Evolutionary conservation across 1,140 invertebrate species (phyloP).

Genomic region (Aphaenogaster floridana): DNA sequence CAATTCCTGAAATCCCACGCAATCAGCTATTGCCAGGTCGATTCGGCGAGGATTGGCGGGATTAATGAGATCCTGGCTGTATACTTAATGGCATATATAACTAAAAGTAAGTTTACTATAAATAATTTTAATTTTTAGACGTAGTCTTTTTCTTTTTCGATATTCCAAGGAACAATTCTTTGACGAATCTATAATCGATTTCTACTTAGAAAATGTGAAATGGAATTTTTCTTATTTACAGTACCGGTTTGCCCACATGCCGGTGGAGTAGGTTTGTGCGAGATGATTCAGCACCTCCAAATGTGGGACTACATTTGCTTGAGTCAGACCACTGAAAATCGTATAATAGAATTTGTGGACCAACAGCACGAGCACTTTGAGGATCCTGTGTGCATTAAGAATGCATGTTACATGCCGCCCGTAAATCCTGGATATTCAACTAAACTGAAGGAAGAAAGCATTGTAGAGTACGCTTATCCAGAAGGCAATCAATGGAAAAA

Average conservation of each 20-base stretch:
- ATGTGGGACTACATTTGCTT: constrained; percentile 95
- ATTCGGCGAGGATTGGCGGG: constrained; percentile 95
- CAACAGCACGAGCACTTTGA: constrained; percentile 96
- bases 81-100: constrained; percentile 95
- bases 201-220: constrained; percentile 4
- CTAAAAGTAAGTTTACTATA: constrained; percentile 87
- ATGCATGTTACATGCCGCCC: constrained; percentile 87
- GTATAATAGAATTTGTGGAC: constrained; percentile 95
- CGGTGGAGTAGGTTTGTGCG: constrained; percentile 96
- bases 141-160: not conserved
- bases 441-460: constrained; percentile 90
- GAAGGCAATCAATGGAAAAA: constrained; percentile 91
- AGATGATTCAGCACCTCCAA: constrained; percentile 97
- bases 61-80: constrained; percentile 96
- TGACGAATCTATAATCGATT: not conserved
- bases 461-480: constrained; percentile 92
- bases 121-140: not conserved
- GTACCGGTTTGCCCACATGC: constrained; percentile 97
- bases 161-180: not conserved
- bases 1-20: constrained; percentile 94
- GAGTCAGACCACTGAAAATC: constrained; percentile 90
- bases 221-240: constrained; percentile 82
- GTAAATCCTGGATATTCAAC: constrained; percentile 93
- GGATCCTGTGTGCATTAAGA: constrained; percentile 90
- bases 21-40: constrained; percentile 96